These are phyloP conservation scores for Ennomos fuscantarius DNA, from an alignment of 2,888 invertebrate genomes.

Conservation along the genomic window DNA sequence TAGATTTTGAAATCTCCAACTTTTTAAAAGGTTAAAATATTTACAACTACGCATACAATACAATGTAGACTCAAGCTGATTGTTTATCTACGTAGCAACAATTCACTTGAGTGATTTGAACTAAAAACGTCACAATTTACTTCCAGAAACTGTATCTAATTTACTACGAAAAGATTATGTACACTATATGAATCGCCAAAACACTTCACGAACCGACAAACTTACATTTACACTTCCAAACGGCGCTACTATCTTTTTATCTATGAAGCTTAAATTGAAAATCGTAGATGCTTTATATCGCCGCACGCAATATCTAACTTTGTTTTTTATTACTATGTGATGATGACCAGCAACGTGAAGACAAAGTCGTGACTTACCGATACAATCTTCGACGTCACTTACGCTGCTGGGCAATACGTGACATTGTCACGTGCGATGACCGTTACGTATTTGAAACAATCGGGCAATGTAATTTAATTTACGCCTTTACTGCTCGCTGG, in stretches of 20 bases:
- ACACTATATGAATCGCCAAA: slow-evolving; percentile 3
- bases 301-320: neutral
- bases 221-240: neutral
- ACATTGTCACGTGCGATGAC: slow-evolving; percentile 30
- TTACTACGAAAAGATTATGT: slow-evolving; percentile 12
- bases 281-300: slow-evolving; percentile 5
- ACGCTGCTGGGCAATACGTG: slow-evolving; percentile 21
- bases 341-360: slow-evolving; percentile 18
- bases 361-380: slow-evolving; percentile 36
- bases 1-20: too few species aligned
- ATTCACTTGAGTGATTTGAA: slow-evolving; percentile 9
- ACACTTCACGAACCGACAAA: slow-evolving; percentile 4
- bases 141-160: slow-evolving; percentile 15
- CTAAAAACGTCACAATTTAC: slow-evolving; percentile 11
- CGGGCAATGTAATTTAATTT: slow-evolving; percentile 10
- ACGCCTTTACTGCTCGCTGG: slow-evolving; percentile 12
- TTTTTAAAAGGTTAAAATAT: too few species aligned
- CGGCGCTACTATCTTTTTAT: slow-evolving; percentile 8
- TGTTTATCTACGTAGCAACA: neutral
- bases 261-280: slow-evolving; percentile 1
- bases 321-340: slow-evolving; percentile 2
- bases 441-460: slow-evolving; percentile 29
- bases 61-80: neutral
- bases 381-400: slow-evolving; percentile 29
- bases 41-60: neutral